Conservation (phyloP, 2,888 invertebrate species). For the Megaustenia siamemsis region DNA sequence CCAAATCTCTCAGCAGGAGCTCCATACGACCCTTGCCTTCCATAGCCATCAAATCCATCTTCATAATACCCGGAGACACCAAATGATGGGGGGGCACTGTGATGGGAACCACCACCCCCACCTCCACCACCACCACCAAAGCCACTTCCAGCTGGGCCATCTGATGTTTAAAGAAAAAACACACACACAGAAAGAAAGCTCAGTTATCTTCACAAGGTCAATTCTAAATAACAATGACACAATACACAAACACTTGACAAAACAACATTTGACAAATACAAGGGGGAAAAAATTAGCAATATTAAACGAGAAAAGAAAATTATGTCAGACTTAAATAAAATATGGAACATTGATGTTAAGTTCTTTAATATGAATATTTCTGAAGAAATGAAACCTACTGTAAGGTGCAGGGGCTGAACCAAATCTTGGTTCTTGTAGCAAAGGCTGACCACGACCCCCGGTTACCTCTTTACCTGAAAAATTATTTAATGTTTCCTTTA, state of each 20-base stretch:
- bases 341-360: no score
- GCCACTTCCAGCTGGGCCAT: slow-evolving; percentile 59
- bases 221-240: no score
- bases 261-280: no score
- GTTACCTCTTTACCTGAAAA: slow-evolving; percentile 51
- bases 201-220: no score
- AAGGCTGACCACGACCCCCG: slow-evolving; percentile 62
- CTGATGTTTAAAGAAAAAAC: slow-evolving; percentile 22
- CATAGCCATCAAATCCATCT: slow-evolving; percentile 58
- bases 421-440: slow-evolving; percentile 72
- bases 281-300: no score
- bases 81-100: slow-evolving; percentile 49
- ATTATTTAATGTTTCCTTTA: no score
- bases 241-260: no score
- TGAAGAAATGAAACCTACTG: slow-evolving; percentile 60
- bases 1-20: slow-evolving; percentile 62
- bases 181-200: no score
- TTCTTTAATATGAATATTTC: no score
- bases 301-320: no score
- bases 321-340: no score
- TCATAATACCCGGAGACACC: slow-evolving; percentile 59
- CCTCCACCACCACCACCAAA: slow-evolving; percentile 26
- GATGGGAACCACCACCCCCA: slow-evolving; percentile 53
- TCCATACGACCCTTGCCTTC: slow-evolving; percentile 56
- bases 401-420: slow-evolving; percentile 71